Conservation (phyloP, 2,888 invertebrate species). For the Eledona agricola region DNA sequence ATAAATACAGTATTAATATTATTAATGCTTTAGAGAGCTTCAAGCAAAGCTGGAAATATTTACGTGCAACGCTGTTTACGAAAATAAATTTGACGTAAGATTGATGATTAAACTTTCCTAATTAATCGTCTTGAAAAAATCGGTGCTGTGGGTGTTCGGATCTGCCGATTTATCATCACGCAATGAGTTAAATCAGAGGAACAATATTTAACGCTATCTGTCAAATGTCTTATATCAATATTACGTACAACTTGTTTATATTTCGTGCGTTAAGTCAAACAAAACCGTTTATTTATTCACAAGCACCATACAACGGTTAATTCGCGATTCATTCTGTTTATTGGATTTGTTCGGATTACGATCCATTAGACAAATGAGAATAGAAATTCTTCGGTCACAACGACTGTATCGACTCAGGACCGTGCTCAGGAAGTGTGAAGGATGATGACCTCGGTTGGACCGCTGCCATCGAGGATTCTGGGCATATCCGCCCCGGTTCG, state of each 20-base stretch:
- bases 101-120: too few species aligned
- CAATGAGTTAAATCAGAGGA: conserved; percentile 1
- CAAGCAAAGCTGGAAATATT: too few species aligned
- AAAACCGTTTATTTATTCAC: conserved; percentile 25
- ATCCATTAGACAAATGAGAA: conserved; percentile 12
- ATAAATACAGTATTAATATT: too few species aligned
- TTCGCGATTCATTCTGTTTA: conserved; percentile 13
- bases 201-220: conserved; percentile 19
- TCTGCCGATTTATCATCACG: background rate
- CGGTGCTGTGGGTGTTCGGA: too few species aligned
- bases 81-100: too few species aligned
- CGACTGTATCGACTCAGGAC: conserved; percentile 11
- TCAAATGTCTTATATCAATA: conserved; percentile 20
- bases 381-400: conserved; percentile 4
- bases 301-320: conserved; percentile 11
- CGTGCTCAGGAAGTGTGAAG: conserved; percentile 23
- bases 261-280: conserved; percentile 27
- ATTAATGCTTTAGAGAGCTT: too few species aligned
- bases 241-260: conserved; percentile 20
- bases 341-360: conserved; percentile 6
- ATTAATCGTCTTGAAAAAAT: too few species aligned
- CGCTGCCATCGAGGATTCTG: conserved; percentile 16
- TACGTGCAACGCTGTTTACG: too few species aligned
- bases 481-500: conserved; percentile 7
- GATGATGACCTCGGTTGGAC: conserved; percentile 23